Conservation (phyloP, 2,888 invertebrate genomes). For the Rhogogaster chlorosoma region DNA sequence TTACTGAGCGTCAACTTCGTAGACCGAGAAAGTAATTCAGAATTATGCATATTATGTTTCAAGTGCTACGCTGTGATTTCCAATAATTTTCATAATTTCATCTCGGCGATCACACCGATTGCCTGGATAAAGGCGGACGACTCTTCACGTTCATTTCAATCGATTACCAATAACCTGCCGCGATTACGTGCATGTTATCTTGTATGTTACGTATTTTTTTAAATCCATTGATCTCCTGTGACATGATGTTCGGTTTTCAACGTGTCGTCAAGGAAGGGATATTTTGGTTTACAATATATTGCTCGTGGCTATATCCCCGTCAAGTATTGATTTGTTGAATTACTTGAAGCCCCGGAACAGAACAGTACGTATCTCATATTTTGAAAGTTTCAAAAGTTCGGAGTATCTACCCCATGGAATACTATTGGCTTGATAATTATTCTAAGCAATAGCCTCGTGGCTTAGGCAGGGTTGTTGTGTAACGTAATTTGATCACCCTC, state of each 20-base stretch:
- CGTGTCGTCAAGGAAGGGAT: too few species aligned
- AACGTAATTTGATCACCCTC: constrained; percentile 1
- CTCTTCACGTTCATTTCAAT: background rate
- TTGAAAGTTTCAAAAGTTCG: background rate
- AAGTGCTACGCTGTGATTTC: background rate
- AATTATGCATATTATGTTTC: background rate
- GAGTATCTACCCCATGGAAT: background rate
- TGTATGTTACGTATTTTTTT: background rate
- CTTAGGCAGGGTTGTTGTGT: background rate
- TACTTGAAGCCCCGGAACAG: background rate
- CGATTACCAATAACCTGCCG: background rate
- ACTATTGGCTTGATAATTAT: background rate
- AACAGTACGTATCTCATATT: background rate
- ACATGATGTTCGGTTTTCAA: background rate
- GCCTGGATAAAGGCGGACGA: background rate
- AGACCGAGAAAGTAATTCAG: background rate
- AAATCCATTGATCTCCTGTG: background rate
- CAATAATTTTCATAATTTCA: background rate
- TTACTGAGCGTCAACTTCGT: background rate
- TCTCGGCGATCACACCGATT: background rate
- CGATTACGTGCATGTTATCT: background rate
- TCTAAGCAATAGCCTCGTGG: background rate
- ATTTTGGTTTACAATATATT: too few species aligned
- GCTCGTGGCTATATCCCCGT: too few species aligned
- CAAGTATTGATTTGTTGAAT: too few species aligned